phyloP scores from a whole-genome alignment of 2,888 invertebrate genomes.

The Acronicta alni region DNA sequence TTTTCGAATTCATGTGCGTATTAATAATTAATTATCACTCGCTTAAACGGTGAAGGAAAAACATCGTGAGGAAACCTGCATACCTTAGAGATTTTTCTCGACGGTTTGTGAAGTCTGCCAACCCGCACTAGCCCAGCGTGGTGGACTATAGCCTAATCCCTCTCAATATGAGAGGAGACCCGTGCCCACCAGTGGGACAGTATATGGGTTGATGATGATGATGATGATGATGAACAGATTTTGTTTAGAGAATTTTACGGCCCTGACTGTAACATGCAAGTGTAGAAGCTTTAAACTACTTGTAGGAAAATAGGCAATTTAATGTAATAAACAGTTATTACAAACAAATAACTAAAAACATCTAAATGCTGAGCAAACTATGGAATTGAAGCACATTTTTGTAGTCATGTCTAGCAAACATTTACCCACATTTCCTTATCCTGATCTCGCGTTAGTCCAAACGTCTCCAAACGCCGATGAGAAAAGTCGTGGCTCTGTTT shows the following conservation, averaged over 20 bases:
- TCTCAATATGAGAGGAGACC: no score
- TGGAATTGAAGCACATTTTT: not conserved
- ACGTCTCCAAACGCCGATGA: constrained; percentile 55
- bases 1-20: no score
- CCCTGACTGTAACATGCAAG: not conserved
- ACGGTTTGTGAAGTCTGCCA: no score
- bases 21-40: no score
- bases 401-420: not conserved
- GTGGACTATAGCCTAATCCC: no score
- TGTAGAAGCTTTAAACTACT: not conserved
- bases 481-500: constrained; percentile 80
- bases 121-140: no score
- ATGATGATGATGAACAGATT: not conserved
- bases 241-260: not conserved
- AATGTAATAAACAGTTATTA: not conserved
- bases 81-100: no score
- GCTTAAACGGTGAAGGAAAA: no score
- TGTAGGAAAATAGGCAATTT: not conserved
- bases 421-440: constrained; percentile 27
- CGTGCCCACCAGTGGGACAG: no score
- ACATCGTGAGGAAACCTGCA: no score
- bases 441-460: constrained; percentile 29
- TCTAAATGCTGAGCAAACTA: not conserved
- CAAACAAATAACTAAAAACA: not conserved
- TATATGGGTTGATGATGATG: no score